phyloP scores from a whole-genome alignment of 2,888 invertebrate species.

The Acanthosoma haemorrhoidale region DNA sequence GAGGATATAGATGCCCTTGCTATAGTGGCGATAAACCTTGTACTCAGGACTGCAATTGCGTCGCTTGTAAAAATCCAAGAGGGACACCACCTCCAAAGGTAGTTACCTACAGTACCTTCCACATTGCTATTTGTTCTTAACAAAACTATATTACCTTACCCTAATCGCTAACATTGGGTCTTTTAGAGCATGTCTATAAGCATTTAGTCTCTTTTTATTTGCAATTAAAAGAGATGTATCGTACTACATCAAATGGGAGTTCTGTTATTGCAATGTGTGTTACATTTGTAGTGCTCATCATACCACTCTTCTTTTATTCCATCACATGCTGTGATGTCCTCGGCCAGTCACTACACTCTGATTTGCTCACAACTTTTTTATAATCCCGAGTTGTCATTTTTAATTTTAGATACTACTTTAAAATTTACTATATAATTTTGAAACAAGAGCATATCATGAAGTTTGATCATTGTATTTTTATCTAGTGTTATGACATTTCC shows the following conservation, averaged over 20 bases:
- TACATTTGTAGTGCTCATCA: too few relatives aligned
- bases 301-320: too few relatives aligned
- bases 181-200: neutral
- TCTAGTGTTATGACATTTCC: too few relatives aligned
- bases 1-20: conserved; percentile 90
- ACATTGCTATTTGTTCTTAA: neutral
- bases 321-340: too few relatives aligned
- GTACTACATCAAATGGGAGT: too few relatives aligned
- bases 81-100: conserved; percentile 35
- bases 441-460: too few relatives aligned
- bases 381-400: too few relatives aligned
- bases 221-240: neutral
- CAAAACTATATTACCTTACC: neutral
- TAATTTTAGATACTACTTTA: too few relatives aligned
- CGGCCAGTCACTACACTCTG: too few relatives aligned
- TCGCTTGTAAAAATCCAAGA: conserved; percentile 82
- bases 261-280: neutral
- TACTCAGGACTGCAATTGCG: conserved; percentile 75
- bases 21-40: conserved; percentile 88
- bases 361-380: too few relatives aligned
- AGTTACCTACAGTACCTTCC: conserved; percentile 23
- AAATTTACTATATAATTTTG: too few relatives aligned
- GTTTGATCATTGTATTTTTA: too few relatives aligned
- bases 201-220: neutral
- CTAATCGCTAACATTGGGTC: neutral